These are phyloP conservation scores for Protophormia terraenovae DNA, from an alignment of 2,888 invertebrate species.

Conservation along the genomic window DNA sequence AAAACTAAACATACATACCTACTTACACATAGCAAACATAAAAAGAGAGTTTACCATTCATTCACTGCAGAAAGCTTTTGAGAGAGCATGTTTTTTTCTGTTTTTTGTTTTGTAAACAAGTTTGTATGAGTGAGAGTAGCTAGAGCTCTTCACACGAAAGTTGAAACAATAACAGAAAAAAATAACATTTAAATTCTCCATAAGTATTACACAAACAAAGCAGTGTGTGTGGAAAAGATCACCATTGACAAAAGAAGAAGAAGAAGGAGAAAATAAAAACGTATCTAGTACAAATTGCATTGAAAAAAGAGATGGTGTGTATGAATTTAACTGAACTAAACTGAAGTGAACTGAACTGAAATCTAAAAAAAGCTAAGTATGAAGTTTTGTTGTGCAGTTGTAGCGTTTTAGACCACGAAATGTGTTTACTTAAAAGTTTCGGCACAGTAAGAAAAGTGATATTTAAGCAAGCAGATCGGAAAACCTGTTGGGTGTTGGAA, in stretches of 20 bases:
- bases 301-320: constrained; percentile 63
- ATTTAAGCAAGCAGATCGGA: constrained; percentile 68
- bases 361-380: constrained; percentile 66
- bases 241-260: constrained; percentile 65
- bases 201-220: constrained; percentile 34
- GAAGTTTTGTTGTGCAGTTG: constrained; percentile 68
- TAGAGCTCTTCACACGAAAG: constrained; percentile 63
- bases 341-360: constrained; percentile 46
- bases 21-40: neutral
- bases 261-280: constrained; percentile 67
- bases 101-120: too few species aligned
- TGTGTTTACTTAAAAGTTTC: constrained; percentile 68
- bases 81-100: too few species aligned
- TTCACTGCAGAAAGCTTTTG: constrained; percentile 49
- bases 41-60: constrained; percentile 25
- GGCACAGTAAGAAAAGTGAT: constrained; percentile 69
- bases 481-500: constrained; percentile 69
- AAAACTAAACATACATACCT: constrained; percentile 4
- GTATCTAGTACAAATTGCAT: constrained; percentile 69
- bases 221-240: constrained; percentile 61
- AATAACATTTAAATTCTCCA: constrained; percentile 62
- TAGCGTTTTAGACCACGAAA: constrained; percentile 69
- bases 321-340: constrained; percentile 56
- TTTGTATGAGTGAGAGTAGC: too few species aligned
- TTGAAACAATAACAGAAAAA: constrained; percentile 60